Conservation (phyloP, 2,113 vertebrate species). For the Ammodramus savannarum region DNA sequence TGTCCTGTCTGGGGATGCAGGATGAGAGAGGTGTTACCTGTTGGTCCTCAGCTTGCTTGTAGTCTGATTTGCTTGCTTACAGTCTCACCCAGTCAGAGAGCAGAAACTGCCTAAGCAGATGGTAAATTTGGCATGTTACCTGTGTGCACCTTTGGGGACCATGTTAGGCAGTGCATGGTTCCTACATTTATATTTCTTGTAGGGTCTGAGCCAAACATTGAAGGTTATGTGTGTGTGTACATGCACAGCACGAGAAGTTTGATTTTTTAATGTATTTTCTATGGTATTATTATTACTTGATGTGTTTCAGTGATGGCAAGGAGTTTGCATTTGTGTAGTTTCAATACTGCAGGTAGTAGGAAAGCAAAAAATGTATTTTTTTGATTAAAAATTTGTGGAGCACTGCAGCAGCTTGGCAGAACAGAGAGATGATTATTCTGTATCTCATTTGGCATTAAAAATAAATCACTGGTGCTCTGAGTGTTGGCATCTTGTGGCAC, state of each 20-base stretch:
- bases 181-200: background rate
- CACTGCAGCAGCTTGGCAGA: background rate
- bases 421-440: background rate
- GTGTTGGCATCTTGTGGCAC: fast-evolving
- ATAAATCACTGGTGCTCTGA: background rate
- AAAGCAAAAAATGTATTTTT: background rate
- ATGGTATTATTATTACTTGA: background rate
- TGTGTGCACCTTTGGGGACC: background rate
- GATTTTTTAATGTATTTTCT: background rate
- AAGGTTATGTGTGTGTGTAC: background rate
- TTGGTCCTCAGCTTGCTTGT: background rate
- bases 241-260: background rate
- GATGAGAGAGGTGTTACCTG: background rate
- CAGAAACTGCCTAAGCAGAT: background rate
- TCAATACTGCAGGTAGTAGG: background rate
- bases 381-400: background rate
- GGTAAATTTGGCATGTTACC: background rate
- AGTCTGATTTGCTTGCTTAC: background rate
- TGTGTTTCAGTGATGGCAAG: background rate
- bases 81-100: fast-evolving
- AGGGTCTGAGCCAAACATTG: background rate
- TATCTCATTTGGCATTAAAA: background rate
- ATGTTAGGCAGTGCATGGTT: fast-evolving
- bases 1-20: background rate
- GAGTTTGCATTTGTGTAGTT: background rate